Percentiles rank a stretch among this genome's conserved stretches.
Conservation (phyloP, 1,140 invertebrate genomes). For the Calephelis virginiensis region DNA sequence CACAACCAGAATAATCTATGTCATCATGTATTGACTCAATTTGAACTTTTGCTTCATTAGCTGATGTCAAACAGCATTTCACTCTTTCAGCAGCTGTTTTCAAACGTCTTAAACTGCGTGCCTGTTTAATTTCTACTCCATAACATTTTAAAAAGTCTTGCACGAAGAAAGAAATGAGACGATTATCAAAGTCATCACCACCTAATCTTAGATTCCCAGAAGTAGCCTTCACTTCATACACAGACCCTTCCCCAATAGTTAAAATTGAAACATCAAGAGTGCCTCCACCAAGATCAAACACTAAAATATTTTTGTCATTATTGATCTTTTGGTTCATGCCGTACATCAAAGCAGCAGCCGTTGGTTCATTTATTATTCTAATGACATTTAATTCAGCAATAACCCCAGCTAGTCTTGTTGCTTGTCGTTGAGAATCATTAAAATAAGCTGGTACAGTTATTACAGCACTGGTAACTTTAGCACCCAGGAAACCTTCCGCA, state of each 20-base stretch:
- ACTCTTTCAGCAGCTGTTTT: conserved; percentile 90
- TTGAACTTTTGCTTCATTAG: conserved; percentile 85
- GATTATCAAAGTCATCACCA: conserved; percentile 89
- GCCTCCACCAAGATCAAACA: conserved; percentile 83
- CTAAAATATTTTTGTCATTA: conserved; percentile 80
- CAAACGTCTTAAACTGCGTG: conserved; percentile 81
- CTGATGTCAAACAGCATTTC: conserved; percentile 88
- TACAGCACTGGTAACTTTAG: conserved; percentile 77
- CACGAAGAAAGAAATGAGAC: conserved; percentile 83
- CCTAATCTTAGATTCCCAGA: conserved; percentile 81
- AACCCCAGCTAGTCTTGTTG: conserved; percentile 82
- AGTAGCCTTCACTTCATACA: conserved; percentile 85
- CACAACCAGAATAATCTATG: conserved; percentile 49
- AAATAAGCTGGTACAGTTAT: conserved; percentile 87
- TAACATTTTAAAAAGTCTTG: conserved; percentile 75
- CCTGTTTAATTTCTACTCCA: conserved; percentile 70
- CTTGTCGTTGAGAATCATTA: conserved; percentile 84
- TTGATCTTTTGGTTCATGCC: conserved; percentile 83
- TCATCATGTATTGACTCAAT: conserved; percentile 87
- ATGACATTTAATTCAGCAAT: conserved; percentile 84
- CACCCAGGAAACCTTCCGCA: conserved; percentile 82
- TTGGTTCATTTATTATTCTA: conserved; percentile 86
- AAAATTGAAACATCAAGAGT: conserved; percentile 89
- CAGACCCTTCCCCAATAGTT: conserved; percentile 84
- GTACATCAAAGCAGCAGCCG: conserved; percentile 86